phyloP scores from a whole-genome alignment of 1,140 invertebrate genomes.

The Andricus grossulariae region DNA sequence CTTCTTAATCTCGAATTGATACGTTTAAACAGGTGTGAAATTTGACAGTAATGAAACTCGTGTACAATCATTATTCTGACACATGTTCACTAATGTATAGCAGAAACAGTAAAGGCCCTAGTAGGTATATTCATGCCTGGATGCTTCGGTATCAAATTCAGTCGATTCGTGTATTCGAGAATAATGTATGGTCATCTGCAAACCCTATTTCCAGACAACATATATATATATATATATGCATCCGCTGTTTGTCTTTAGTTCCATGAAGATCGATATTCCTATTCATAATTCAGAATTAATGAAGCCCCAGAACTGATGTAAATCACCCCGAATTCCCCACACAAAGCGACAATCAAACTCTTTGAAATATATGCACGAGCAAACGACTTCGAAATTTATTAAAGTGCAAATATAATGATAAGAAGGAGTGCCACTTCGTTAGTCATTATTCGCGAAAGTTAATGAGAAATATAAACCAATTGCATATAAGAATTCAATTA shows the following conservation, averaged over 20 bases:
- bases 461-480: not conserved
- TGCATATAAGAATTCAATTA: not conserved
- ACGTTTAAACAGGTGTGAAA: not conserved
- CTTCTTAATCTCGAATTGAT: not conserved
- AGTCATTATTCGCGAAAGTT: not conserved
- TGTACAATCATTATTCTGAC: conserved; percentile 5
- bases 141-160: conserved; percentile 3
- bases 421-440: not conserved
- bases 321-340: not conserved
- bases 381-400: not conserved
- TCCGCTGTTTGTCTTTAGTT: not conserved
- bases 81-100: not conserved
- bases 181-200: conserved; percentile 12
- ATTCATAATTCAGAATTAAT: conserved; percentile 12
- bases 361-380: not conserved
- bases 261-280: not conserved
- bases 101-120: conserved; percentile 4
- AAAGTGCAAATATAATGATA: not conserved
- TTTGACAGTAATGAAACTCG: not conserved
- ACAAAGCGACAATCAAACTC: conserved; percentile 9
- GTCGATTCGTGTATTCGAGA: not conserved
- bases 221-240: conserved; percentile 1
- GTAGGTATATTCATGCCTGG: not conserved
- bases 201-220: conserved; percentile 4
- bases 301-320: not conserved